Base-by-base conservation (phyloP, 2,113 vertebrate genomes). In the Herpetotheres cachinnans region DNA sequence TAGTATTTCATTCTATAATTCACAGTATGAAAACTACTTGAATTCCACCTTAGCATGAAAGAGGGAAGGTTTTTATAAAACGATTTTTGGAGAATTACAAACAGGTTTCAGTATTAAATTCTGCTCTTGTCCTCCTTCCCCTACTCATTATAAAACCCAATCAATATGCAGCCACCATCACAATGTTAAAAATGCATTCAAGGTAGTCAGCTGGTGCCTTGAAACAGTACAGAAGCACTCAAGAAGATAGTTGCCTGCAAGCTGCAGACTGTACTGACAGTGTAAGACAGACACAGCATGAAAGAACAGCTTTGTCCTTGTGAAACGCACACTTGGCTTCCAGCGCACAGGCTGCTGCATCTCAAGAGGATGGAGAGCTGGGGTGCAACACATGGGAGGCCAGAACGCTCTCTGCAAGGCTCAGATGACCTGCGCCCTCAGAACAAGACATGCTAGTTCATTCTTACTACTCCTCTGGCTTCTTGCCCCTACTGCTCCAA, bases 401-500 rank as follows among this genome's bases (percentile, higher is more conserved):
- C 59, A 76, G 19, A 92, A 76, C 2, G 10, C 89, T 88, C 89
- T 90, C 86, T 95, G 82, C 81, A 85, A 89, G 94, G 91, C 86
- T 52, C 84, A 91, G 78, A 38, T 36, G 73, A 72, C 93, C 82
- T 66, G 67, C 7, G 93, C 77, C 94, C 86, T 91, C 77, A 72
- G 55, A 89, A 90, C 26, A 50, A 36, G 69, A 44, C 20, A 8
- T 26, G 16, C 55, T 32, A 65, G 67, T 95, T 95, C 90, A 13
- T 82, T 65, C 46, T 63, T 62, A 63, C 69, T 95, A 95, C 30
- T 97, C 89, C 61, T 95, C 67, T 65, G 96, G 93, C 86, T 95
- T 98, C 90, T 78, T 95, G 5, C 97, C 96, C 89, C 96, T 98
- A 7, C 74, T 96, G 95, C 82, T 98, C 99, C 99, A 98, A 83